Evolutionary conservation across 1,140 invertebrate species (phyloP), one percentile per base, ranked within the genome.

Genomic region (Bombus cullumanus): DNA sequence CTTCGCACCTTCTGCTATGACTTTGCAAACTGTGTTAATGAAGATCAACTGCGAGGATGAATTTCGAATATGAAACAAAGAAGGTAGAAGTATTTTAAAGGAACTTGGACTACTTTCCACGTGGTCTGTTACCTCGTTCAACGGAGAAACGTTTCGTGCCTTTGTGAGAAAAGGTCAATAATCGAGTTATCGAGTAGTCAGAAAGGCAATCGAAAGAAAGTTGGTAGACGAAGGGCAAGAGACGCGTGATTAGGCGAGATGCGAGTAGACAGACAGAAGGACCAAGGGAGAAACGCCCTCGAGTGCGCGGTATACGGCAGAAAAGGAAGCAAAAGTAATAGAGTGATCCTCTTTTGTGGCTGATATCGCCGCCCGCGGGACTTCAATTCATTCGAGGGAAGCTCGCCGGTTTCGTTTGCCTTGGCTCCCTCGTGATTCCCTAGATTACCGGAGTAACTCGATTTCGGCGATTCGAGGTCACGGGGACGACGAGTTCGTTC

Each of bases 391-490:
- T 86, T 75, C 71, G 53, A 28, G 68, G 79, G 39, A 71, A 73
- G 68, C 47, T 43, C 57, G 41, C 22, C 41, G 66, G 53, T 80
- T 89, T 86, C 84, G 80, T 89, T 86, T 83, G 77, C 59, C 69
- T 57, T 81, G 57, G 77, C 74, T 73, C 69, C 74, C 69, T 41
- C 69, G 28, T 73, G 75, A 71, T 77, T 83, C 81, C 57, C 74
- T 53, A 34, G 25, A 82, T 73, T 68, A 82, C 41, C 82, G 43
- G 47, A 28, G 37, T 81, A 89, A 89, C 78, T 89, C 76, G 71
- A 89, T 89, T 89, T 74, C 59, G 76, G 37, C 68, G 71, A 78
- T 90, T 87, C 82, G 85, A n/a, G 62, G 83, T 85, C 81, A 81
- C 76, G 57, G 43, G 83, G 37, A 57, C 59, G 22, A 62, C 18